phyloP scores from a whole-genome alignment of 1,140 invertebrate species.

The Meloidogyne floridensis region DNA sequence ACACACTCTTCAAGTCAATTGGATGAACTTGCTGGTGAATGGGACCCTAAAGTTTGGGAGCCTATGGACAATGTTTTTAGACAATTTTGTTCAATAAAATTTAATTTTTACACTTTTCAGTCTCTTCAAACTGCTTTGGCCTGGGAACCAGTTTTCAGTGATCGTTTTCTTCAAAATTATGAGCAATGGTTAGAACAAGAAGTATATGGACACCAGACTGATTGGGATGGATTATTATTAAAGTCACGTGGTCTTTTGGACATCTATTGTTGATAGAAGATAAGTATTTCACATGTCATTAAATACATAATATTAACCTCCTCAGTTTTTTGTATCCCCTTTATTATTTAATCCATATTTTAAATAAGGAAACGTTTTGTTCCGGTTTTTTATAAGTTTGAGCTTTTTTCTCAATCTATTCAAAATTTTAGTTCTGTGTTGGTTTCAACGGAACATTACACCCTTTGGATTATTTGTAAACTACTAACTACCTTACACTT shows the following conservation, averaged over 20 bases:
- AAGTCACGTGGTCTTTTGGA: conserved; percentile 35
- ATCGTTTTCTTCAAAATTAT: conserved; percentile 87
- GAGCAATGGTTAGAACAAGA: conserved; percentile 93
- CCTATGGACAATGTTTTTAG: conserved; percentile 24
- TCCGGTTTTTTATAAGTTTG: too few relatives aligned
- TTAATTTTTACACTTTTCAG: conserved; percentile 66
- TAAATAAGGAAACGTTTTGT: too few relatives aligned
- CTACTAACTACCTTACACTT: too few relatives aligned
- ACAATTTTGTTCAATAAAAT: too few relatives aligned
- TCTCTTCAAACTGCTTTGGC: conserved; percentile 80
- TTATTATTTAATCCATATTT: too few relatives aligned
- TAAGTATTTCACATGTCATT: not conserved
- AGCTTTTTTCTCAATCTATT: too few relatives aligned
- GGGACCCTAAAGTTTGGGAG: conserved; percentile 32
- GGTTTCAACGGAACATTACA: too few relatives aligned
- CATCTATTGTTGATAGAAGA: conserved; percentile 23
- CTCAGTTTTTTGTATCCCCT: too few relatives aligned
- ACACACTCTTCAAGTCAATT: not conserved
- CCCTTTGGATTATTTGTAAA: too few relatives aligned
- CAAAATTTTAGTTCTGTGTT: too few relatives aligned
- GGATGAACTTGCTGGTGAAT: conserved; percentile 15
- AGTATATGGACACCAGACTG: conserved; percentile 80
- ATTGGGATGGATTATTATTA: conserved; percentile 69
- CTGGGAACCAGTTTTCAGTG: conserved; percentile 76
- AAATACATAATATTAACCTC: too few relatives aligned